phyloP scores from a whole-genome alignment of 2,113 vertebrate species.

The Sapayoa aenigma region DNA sequence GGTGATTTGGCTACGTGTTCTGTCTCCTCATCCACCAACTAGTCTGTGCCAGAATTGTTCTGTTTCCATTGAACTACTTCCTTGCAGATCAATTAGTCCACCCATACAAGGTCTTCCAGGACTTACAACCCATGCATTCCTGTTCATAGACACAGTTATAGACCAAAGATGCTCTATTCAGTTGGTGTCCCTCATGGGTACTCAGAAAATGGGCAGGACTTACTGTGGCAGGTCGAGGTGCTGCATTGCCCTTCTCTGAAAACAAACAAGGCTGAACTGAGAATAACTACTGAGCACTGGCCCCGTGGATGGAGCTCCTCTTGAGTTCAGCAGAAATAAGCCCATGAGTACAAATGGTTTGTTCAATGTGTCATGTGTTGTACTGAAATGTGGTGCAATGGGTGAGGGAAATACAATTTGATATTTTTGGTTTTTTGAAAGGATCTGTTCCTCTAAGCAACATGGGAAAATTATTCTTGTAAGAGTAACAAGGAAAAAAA shows the following conservation, averaged over 20 bases:
- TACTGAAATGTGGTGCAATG: not conserved
- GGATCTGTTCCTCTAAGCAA: not conserved
- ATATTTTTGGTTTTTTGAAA: not conserved
- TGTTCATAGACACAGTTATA: not conserved
- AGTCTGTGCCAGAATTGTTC: not conserved
- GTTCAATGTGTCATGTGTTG: not conserved
- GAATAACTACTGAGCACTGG: not conserved
- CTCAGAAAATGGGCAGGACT: not conserved
- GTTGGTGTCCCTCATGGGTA: not conserved
- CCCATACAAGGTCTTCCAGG: not conserved
- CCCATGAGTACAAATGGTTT: not conserved
- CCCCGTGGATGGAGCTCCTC: not conserved
- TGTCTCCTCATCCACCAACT: not conserved
- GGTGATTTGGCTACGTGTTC: not conserved
- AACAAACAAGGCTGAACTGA: not conserved
- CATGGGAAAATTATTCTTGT: not conserved
- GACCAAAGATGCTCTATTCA: not conserved
- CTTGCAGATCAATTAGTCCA: not conserved
- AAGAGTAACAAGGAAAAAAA: rapidly evolving
- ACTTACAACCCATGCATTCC: not conserved
- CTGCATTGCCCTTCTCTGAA: not conserved
- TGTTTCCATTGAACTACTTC: not conserved
- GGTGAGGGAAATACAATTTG: not conserved
- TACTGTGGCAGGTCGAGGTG: not conserved
- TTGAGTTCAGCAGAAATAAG: not conserved